Percentiles rank a stretch among this genome's conserved stretches.
Evolutionary conservation across 2,113 vertebrate genomes (phyloP).

Genomic region (Potamarius usumacintae): DNA sequence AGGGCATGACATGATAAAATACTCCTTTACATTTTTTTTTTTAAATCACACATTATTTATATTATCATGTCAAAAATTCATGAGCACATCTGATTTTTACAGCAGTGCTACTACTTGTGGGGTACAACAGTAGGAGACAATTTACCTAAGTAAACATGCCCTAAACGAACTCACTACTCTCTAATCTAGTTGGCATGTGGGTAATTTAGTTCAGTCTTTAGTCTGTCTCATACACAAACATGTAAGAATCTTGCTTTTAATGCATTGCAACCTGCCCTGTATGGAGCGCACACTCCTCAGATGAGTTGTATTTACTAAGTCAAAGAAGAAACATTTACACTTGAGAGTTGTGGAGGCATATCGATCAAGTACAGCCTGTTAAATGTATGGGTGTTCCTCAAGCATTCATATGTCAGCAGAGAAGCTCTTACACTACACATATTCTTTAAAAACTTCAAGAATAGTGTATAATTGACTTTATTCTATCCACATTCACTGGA

Average conservation of each 20-base stretch:
- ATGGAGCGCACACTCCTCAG: not conserved
- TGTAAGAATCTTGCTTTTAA: not conserved
- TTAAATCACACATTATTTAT: too few relatives aligned
- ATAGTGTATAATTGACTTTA: not conserved
- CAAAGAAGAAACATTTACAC: not conserved
- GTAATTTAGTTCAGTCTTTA: not conserved
- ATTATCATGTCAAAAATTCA: not conserved
- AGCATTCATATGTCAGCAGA: not conserved
- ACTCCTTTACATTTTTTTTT: not conserved
- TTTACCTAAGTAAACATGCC: not conserved
- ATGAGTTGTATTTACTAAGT: not conserved
- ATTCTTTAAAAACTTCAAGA: not conserved
- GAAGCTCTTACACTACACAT: not conserved
- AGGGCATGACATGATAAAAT: not conserved
- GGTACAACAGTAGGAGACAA: not conserved
- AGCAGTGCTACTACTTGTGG: too few relatives aligned
- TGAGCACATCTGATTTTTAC: not conserved
- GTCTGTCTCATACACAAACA: not conserved
- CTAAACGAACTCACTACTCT: not conserved
- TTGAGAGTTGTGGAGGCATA: not conserved
- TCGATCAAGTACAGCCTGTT: not conserved
- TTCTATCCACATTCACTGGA: too few relatives aligned
- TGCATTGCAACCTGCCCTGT: not conserved
- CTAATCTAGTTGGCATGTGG: not conserved
- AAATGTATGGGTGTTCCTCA: not conserved